phyloP scores from a whole-genome alignment of 2,888 invertebrate genomes.

The Conistra vaccinii region DNA sequence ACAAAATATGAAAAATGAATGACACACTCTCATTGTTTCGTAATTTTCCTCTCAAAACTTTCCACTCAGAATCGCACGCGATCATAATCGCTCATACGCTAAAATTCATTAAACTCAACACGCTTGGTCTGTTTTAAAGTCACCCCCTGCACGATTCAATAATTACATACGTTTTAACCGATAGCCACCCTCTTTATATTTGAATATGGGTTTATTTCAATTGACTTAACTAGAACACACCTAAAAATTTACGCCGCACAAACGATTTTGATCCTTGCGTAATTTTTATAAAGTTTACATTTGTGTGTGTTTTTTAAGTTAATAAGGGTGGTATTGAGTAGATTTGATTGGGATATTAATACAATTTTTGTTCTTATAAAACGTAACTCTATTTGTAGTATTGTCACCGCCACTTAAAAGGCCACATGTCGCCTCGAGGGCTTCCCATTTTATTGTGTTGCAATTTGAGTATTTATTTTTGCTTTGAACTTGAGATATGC shows the following conservation, averaged over 20 bases:
- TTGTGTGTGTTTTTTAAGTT: slow-evolving; percentile 21
- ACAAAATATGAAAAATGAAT: slow-evolving; percentile 28
- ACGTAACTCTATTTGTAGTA: slow-evolving; percentile 89
- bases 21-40: slow-evolving; percentile 58
- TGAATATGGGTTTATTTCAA: slow-evolving; percentile 89
- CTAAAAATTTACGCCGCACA: slow-evolving; percentile 18
- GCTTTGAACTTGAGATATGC: slow-evolving; percentile 58
- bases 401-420: slow-evolving; percentile 89
- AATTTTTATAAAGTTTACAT: slow-evolving; percentile 24
- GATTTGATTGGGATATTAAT: slow-evolving; percentile 78
- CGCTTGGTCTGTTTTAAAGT: slow-evolving; percentile 83
- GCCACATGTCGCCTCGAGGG: slow-evolving; percentile 90
- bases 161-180: slow-evolving; percentile 90
- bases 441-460: slow-evolving; percentile 83
- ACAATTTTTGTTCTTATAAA: slow-evolving; percentile 85
- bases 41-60: slow-evolving; percentile 69
- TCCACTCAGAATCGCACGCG: slow-evolving; percentile 71
- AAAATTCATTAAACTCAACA: slow-evolving; percentile 87
- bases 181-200: slow-evolving; percentile 85
- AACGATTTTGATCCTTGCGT: slow-evolving; percentile 57
- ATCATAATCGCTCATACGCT: slow-evolving; percentile 80
- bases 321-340: slow-evolving; percentile 71
- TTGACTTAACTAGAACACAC: slow-evolving; percentile 78
- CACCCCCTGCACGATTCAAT: slow-evolving; percentile 81
- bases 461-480: slow-evolving; percentile 74